Evolutionary conservation across 2,888 invertebrate species (phyloP).

Genomic region (Pasiphila rectangulata): DNA sequence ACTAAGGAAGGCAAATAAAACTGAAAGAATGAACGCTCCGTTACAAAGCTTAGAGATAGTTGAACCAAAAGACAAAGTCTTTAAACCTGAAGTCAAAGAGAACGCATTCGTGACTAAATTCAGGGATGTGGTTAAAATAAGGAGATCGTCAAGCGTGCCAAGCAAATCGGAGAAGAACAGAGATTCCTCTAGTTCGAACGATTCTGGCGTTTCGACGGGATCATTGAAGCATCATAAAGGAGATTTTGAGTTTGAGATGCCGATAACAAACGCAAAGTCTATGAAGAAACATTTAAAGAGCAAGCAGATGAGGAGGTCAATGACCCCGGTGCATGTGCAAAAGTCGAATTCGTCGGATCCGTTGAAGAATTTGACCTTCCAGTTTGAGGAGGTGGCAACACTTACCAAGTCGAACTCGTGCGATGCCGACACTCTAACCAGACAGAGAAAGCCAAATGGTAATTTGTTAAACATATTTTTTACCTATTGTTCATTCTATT

Average conservation of each 20-base stretch:
- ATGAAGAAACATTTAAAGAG: constrained; percentile 68
- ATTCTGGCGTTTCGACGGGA: constrained; percentile 85
- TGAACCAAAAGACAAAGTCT: constrained; percentile 53
- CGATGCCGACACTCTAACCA: constrained; percentile 82
- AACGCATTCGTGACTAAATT: constrained; percentile 68
- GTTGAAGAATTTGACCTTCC: constrained; percentile 82
- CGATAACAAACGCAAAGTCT: constrained; percentile 73
- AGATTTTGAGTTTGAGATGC: constrained; percentile 83
- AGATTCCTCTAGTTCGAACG: constrained; percentile 86
- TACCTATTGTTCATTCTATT: too few species aligned
- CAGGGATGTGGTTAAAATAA: constrained; percentile 81
- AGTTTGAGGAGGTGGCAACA: constrained; percentile 82
- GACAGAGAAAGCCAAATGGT: constrained; percentile 71
- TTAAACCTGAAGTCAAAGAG: constrained; percentile 73
- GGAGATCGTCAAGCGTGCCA: constrained; percentile 85
- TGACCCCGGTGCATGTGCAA: constrained; percentile 77
- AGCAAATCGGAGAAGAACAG: constrained; percentile 85
- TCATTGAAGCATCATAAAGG: constrained; percentile 82
- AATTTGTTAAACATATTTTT: neutral
- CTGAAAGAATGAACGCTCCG: constrained; percentile 57
- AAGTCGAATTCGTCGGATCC: constrained; percentile 84
- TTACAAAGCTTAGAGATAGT: constrained; percentile 47
- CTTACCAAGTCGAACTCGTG: constrained; percentile 83
- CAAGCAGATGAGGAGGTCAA: constrained; percentile 66
- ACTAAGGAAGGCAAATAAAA: constrained; percentile 62